Conservation (phyloP, 2,797 vertebrate species). For the Jordanella pulchra region DNA sequence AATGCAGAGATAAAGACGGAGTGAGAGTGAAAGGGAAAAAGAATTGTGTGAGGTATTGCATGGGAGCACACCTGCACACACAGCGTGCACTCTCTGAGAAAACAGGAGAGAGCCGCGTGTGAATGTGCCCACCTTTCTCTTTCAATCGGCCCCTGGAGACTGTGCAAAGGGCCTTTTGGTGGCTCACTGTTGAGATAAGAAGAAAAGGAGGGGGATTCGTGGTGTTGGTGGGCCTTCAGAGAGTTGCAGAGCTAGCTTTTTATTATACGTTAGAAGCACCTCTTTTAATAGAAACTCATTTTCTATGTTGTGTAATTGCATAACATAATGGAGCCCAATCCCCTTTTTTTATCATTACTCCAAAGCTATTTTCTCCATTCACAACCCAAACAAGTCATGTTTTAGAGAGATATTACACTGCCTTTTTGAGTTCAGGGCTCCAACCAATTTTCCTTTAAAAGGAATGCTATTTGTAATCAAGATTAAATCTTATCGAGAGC, state of each 20-base stretch:
- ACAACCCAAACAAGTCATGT: slow-evolving; percentile 65
- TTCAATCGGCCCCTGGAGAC: slow-evolving; percentile 74
- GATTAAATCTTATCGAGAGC: slow-evolving; percentile 54
- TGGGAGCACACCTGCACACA: slow-evolving; percentile 17
- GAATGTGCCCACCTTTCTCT: slow-evolving; percentile 72
- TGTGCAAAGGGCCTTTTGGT: slow-evolving; percentile 71
- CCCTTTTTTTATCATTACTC: slow-evolving; percentile 30
- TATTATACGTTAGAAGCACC: slow-evolving; percentile 66
- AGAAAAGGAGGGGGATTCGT: slow-evolving; percentile 9
- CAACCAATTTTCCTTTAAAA: slow-evolving; percentile 64
- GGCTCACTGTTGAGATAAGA: slow-evolving; percentile 75
- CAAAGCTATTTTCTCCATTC: slow-evolving; percentile 69
- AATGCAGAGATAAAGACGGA: slow-evolving; percentile 34
- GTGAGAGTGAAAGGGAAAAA: slow-evolving; percentile 31
- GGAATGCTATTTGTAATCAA: slow-evolving; percentile 67
- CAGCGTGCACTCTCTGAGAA: slow-evolving; percentile 34
- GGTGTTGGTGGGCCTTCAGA: slow-evolving; percentile 38
- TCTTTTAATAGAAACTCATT: slow-evolving; percentile 76
- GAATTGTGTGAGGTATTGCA: slow-evolving; percentile 48
- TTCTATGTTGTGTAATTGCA: slow-evolving; percentile 77
- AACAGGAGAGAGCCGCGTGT: slow-evolving; percentile 65
- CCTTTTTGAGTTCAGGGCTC: slow-evolving; percentile 66
- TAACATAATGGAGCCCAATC: slow-evolving; percentile 70
- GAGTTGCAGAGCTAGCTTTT: slow-evolving; percentile 59
- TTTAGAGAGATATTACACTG: slow-evolving; percentile 70